phyloP scores from a whole-genome alignment of 1,140 invertebrate species.

The Drosophila teissieri region DNA sequence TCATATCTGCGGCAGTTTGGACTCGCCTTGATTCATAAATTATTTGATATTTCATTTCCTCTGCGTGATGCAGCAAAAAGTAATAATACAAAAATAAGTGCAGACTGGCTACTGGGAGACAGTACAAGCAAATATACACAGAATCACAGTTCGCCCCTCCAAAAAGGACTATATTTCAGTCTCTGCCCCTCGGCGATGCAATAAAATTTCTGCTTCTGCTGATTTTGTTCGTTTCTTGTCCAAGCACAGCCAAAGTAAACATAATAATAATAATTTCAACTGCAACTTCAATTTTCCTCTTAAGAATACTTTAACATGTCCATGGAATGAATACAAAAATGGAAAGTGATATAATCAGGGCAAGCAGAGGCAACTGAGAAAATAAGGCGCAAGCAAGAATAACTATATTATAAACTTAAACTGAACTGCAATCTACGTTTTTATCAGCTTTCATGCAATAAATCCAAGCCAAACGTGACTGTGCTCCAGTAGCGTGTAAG shows the following conservation, averaged over 20 bases:
- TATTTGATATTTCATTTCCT: constrained; percentile 78
- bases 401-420: background rate
- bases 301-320: constrained; percentile 16
- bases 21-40: constrained; percentile 59
- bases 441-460: background rate
- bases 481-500: too few species aligned
- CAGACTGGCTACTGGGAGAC: constrained; percentile 22
- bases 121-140: constrained; percentile 13
- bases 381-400: background rate
- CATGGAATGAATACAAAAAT: background rate
- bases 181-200: constrained; percentile 48
- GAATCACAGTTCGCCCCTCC: constrained; percentile 17
- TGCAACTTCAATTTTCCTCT: constrained; percentile 47
- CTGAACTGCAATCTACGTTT: background rate
- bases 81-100: constrained; percentile 42
- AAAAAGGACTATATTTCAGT: constrained; percentile 12
- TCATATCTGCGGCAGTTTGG: constrained; percentile 7
- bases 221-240: constrained; percentile 17
- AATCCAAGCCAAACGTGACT: background rate
- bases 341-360: background rate
- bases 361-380: background rate
- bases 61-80: constrained; percentile 45
- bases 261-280: constrained; percentile 52
- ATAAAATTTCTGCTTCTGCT: constrained; percentile 45
- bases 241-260: constrained; percentile 61